Base-by-base conservation (phyloP, 2,888 invertebrate species). In the Rhagophthalmus giganteus region DNA sequence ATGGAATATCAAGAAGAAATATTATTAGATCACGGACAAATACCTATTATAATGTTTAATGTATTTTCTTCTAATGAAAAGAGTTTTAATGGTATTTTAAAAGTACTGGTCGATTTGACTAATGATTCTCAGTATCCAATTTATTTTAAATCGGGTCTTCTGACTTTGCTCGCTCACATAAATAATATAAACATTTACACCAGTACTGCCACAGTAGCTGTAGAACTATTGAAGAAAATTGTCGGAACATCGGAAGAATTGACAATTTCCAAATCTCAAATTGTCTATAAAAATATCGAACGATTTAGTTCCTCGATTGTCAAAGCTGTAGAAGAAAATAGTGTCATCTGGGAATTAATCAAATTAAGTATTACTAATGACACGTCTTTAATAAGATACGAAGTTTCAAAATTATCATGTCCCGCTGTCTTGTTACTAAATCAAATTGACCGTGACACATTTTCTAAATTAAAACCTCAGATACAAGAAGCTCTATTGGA, bases 21-120 rank as follows among this genome's bases (percentile, higher is more conserved):
- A 27, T 57, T 79, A 15, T 69, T 86, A 54, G 89, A 90, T 62
- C 73, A 79, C 25, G 82, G 86, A 54, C 88, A 89, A 66, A 71
- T 87, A 10, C 76, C 81, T 0, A 73, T 86, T 26, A 75, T 84
- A 11, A 66, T 89, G 1, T 84, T 81, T 57, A 83, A 82, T 7
- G 72, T 86, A 42, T 59, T 88, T 1, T 81, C 80, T 0, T 78
- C 81, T 59, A 59, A 57, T 6, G 58, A 56, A 30, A 40, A 34
- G 15, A 30, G 27, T 8, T 33, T 24, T 28, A 56, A 59, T 13
- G 64, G 65, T 12, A 57, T 66, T 14, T 55, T 69, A 28, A 54
- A 66, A 5, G 16, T 46, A 9, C 51, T 72, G 4, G 25, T 77
- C n/a, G 58, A 30, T 7, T 15, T 16, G 7, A 64, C 80, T 2